Evolutionary conservation across 1,140 invertebrate species (phyloP).

Genomic region (Drosophila eugracilis): DNA sequence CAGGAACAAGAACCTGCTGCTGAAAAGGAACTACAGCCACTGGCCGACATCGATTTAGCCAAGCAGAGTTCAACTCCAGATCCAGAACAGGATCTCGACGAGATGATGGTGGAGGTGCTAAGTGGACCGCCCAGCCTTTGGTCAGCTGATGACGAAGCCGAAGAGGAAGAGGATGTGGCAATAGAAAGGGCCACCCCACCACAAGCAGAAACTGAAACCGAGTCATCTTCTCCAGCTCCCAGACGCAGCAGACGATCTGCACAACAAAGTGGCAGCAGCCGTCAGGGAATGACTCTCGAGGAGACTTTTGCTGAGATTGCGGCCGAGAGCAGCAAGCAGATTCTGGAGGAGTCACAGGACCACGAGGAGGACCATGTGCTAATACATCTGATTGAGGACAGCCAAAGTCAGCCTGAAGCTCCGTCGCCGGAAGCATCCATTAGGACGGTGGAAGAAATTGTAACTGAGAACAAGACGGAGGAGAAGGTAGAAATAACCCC

Average conservation of each 20-base stretch:
- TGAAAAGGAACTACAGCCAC: background rate
- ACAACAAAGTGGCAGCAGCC: background rate
- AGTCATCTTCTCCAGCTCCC: background rate
- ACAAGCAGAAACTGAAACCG: background rate
- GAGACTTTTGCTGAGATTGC: conserved; percentile 67
- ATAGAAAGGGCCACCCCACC: background rate
- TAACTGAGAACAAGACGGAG: background rate
- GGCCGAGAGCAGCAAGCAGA: conserved; percentile 45
- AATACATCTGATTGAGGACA: conserved; percentile 42
- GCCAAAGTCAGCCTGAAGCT: conserved; percentile 1
- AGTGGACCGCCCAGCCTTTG: conserved; percentile 35
- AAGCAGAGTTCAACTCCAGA: conserved; percentile 1
- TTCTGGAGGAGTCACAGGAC: conserved; percentile 16
- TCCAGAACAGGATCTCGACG: background rate
- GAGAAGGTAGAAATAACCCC: background rate
- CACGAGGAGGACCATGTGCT: conserved; percentile 30
- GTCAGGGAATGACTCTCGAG: conserved; percentile 52
- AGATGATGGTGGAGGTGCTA: conserved; percentile 32
- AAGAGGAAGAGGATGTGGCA: background rate
- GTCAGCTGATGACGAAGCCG: conserved; percentile 27
- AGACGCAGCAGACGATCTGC: conserved; percentile 48
- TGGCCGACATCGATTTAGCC: conserved; percentile 1
- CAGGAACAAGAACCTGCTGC: background rate
- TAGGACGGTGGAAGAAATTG: background rate
- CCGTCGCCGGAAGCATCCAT: background rate